Base-by-base conservation (phyloP, 2,113 vertebrate genomes). In the Hymenochirus boettgeri region DNA sequence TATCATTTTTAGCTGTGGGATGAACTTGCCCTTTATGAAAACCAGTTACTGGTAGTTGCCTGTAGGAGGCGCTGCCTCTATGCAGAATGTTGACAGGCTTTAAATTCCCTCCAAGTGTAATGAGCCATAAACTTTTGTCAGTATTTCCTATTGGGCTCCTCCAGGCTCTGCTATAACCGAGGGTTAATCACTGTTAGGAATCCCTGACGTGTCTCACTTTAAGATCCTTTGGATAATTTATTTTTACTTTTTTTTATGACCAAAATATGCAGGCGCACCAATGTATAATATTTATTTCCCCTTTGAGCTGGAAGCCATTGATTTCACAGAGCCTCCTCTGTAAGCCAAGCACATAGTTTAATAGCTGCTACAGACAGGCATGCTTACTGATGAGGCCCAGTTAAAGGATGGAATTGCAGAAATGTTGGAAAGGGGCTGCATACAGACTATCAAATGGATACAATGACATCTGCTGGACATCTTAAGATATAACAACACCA, bases 351-450 rank as follows among this genome's bases (percentile, higher is more conserved):
- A 22, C 33, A 57, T 25, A 57, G 13, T 50, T 48, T 53, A 27
- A 42, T 27, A 1, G 21, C 7, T n/a, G 6, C 23, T 15, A 26
- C 21, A 25, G 62, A 33, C 13, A 65, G 62, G 62, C 39, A 57
- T 56, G 62, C 37, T 27, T 46, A 15, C 42, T 47, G 18, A 33
- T 46, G 53, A 53, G 60, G 62, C 53, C 62, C 39, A 8, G 4
- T 35, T 33, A 33, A 42, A 48, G 45, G 53, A 53, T 48, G 54
- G 53, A 55, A 65, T 56, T 37, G 35, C 53, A 48, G 57, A 29
- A 57, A 65, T 65, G 62, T 50, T 12, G 12, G 22, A 22, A 42
- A 55, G 25, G 8, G 13, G 6, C 33, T 18, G 2, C 15, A 31
- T 23, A 7, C 10, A 27, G 3, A 7, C 4, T 7, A 2, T 9